Conservation (phyloP, 37 sponge, comb jelly and placozoan genomes). For the Agelas oroides region DNA sequence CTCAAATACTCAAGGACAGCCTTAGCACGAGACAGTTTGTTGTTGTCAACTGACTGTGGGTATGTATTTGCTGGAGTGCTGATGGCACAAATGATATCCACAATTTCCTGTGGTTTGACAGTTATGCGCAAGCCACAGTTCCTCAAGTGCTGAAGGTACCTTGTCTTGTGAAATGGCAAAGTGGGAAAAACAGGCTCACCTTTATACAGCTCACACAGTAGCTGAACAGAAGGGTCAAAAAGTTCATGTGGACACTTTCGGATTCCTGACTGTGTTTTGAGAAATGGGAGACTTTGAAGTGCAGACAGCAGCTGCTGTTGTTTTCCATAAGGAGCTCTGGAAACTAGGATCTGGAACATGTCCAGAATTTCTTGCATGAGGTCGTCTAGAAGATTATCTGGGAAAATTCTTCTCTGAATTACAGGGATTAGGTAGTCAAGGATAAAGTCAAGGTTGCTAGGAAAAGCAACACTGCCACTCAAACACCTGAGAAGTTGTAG, state of each 20-base stretch:
- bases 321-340: not conserved
- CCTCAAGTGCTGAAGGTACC: not conserved
- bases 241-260: slow-evolving; percentile 8
- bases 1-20: slow-evolving; percentile 40
- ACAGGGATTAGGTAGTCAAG: slow-evolving; percentile 8
- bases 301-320: not conserved
- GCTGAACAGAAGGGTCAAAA: slow-evolving; percentile 28
- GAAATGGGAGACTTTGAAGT: slow-evolving; percentile 16
- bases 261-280: not conserved
- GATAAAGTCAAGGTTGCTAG: slow-evolving; percentile 18
- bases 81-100: slow-evolving; percentile 39
- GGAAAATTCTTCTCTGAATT: slow-evolving; percentile 15
- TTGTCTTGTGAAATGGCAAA: slow-evolving; percentile 15
- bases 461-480: not conserved
- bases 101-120: slow-evolving; percentile 39
- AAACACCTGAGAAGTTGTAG: slow-evolving; percentile 2
- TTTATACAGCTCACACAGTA: slow-evolving; percentile 15
- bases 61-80: not conserved
- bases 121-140: slow-evolving; percentile 8
- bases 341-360: not conserved
- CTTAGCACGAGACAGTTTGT: slow-evolving; percentile 24
- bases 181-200: slow-evolving; percentile 61
- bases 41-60: slow-evolving; percentile 22
- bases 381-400: not conserved
- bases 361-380: slow-evolving; percentile 49